A percentile compares a stretch with the other conserved stretches of the same genome.
Conservation (phyloP, 2,113 vertebrate genomes). For the Anguilla japonica region DNA sequence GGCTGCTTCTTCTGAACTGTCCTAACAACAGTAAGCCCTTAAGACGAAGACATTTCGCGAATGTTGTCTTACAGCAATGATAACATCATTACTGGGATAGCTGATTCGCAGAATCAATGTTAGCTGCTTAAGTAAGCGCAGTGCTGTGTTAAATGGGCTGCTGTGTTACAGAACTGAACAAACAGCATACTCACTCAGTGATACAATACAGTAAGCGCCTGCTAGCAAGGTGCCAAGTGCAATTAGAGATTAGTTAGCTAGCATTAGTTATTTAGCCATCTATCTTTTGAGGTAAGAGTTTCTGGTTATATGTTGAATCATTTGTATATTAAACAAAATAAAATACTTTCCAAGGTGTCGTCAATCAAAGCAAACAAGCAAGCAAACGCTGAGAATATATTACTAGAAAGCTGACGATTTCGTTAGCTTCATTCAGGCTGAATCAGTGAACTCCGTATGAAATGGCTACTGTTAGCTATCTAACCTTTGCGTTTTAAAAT, state of each 20-base stretch:
- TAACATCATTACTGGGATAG: background rate
- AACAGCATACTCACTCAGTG: too few relatives aligned
- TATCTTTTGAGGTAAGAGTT: background rate
- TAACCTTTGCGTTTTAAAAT: background rate
- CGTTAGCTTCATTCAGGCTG: background rate
- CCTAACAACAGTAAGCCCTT: constrained; percentile 6
- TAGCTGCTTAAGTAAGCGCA: background rate
- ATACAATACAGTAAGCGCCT: too few relatives aligned
- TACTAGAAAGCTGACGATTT: background rate
- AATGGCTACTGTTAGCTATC: background rate
- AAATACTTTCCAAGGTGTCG: background rate
- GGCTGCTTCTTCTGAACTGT: constrained; percentile 15
- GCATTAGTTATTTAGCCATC: background rate
- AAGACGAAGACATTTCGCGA: background rate
- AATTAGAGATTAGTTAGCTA: too few relatives aligned
- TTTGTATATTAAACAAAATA: background rate
- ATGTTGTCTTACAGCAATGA: background rate
- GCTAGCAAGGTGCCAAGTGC: too few relatives aligned
- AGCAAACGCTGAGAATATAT: background rate
- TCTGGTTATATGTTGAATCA: background rate
- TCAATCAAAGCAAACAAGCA: background rate
- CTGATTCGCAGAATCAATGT: background rate
- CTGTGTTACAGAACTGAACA: too few relatives aligned
- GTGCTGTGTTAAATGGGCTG: background rate
- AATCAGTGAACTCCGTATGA: background rate